Base-by-base conservation (phyloP, 2,113 vertebrate genomes). In the Calidris pugnax region DNA sequence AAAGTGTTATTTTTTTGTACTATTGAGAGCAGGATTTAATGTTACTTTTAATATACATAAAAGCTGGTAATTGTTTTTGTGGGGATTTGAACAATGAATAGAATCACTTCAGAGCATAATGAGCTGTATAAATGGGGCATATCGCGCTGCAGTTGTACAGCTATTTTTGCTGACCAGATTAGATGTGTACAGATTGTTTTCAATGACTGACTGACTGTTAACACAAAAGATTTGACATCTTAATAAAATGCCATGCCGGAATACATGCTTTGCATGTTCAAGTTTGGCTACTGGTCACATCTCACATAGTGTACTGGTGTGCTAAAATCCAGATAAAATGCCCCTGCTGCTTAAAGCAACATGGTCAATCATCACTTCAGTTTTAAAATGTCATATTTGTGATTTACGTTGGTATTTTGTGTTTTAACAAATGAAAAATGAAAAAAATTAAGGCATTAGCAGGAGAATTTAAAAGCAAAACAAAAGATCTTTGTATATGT, bases 1-100 rank as follows among this genome's bases (percentile, higher is more conserved):
- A 35, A 96, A 96, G 60, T 39, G n/a, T 74, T 96, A 95, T 94
- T 92, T 93, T 78, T 94, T 92, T 85, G 85, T 96, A 91, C 55
- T 86, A 94, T 66, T 39, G 66, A 73, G 76, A 93, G 63, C 57
- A 76, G 69, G 92, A 83, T 50, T 3, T 85, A 81, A 64, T 76
- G 75, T 72, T 88, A 67, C 77, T 94, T 91, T 69, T 92, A 95
- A 79, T 82, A 59, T 87, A 69, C 48, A 37, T 91, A 45, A 73
- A 89, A 89, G 30, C 48, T 87, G 37, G 16, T 57, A 56, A 85
- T 63, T 53, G 82, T 59, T 94, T 62, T 69, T 79, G 41, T 60
- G 55, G 33, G 60, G 22, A 80, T 30, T 87, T 75, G 21, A 56
- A 47, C 57, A 85, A 57, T 43, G 35, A 82, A 55, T 24, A 74